Evolutionary conservation across 2,888 invertebrate species (phyloP).

Genomic region (Cinara cedri): DNA sequence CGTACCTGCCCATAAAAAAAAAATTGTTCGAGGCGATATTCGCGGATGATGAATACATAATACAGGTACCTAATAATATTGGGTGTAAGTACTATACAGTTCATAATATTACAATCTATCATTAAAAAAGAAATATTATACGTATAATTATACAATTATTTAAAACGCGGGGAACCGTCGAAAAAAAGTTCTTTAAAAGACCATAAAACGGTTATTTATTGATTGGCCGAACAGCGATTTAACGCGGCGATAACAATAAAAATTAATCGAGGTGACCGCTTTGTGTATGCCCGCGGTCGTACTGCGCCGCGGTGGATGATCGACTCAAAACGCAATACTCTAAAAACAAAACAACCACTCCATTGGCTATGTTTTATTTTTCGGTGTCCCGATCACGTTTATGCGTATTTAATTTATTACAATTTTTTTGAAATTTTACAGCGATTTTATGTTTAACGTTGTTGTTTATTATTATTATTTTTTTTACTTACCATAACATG

Average conservation of each 20-base stretch:
- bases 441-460: too few relatives aligned
- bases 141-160: background rate
- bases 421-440: too few relatives aligned
- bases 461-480: too few relatives aligned
- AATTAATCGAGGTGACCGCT: background rate
- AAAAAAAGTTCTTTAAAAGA: background rate
- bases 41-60: background rate
- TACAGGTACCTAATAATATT: background rate
- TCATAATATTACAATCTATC: background rate
- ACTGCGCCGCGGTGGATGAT: too few relatives aligned
- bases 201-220: background rate
- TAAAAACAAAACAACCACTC: background rate
- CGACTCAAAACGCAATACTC: background rate
- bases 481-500: too few relatives aligned
- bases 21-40: background rate
- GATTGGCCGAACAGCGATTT: background rate
- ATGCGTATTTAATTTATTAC: too few relatives aligned
- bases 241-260: conserved; percentile 7
- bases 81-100: background rate
- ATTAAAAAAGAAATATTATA: conserved; percentile 13
- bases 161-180: background rate
- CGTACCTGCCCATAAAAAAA: too few relatives aligned
- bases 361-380: background rate
- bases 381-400: too few relatives aligned
- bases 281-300: background rate